Evolutionary conservation across 1,140 invertebrate species (phyloP), one percentile per base, ranked within the genome.

Genomic region (Homalodisca vitripennis): DNA sequence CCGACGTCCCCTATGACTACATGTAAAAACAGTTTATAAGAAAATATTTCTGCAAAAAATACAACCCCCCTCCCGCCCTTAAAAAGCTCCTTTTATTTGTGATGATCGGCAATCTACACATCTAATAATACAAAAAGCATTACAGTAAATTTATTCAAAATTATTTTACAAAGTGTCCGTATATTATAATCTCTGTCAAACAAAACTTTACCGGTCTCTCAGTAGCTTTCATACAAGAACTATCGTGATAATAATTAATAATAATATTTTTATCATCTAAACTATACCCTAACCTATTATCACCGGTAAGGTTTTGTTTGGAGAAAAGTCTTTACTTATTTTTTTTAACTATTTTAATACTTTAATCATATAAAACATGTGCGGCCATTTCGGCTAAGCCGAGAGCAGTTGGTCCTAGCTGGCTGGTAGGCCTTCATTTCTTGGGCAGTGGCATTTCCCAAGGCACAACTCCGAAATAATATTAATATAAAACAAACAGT

Each of bases 101-200:
- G 55, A 60, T 60, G 55, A 13, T 27, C 26, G 34, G 34, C 27
- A 60, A 27, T 22, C 27, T 60, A 60, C 55, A 30, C 55, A 22
- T 60, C 55, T 60, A 60, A 60, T n/a, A n/a, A 60, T 60, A 60
- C 55, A 60, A 60, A 60, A 60, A 60, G 55, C 55, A 24, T 60
- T 60, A 60, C 55, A 60, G 26, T 60, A 60, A 60, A 60, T 60
- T 60, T 60, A 60, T 60, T 60, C 26, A 60, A 60, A 60, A 60
- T 60, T 60, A 60, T 60, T 60, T 60, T 60, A 60, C 55, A 60
- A 60, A 60, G 29, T 60, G 17, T 41, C 34, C n/a, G 6, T 60
- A 24, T 60, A 60, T 60, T n/a, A 60, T 27, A 60, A 27, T 24
- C 55, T 60, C 55, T 53, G n/a, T 27, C 55, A 60, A 60, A 60